Conservation (phyloP, 2,888 invertebrate genomes). For the Campoplex nolae region DNA sequence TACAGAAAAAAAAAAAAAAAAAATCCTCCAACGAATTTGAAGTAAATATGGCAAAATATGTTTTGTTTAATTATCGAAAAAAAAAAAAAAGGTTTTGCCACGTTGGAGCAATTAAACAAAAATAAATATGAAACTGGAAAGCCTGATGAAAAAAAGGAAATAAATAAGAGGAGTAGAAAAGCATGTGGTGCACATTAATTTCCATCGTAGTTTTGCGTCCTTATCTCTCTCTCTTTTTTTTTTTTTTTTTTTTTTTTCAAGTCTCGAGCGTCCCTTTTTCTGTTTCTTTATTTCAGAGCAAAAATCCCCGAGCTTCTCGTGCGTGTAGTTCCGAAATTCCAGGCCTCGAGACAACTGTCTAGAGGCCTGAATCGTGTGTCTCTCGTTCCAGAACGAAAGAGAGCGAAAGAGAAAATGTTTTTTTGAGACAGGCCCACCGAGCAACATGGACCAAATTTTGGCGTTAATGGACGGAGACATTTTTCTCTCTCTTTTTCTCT, state of each 20-base stretch:
- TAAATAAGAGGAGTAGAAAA: constrained; percentile 33
- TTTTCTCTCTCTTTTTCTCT: constrained; percentile 7
- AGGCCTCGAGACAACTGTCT: constrained; percentile 63
- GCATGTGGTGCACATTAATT: constrained; percentile 30
- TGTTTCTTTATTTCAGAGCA: constrained; percentile 15
- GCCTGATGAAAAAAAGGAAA: background rate
- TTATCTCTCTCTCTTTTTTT: constrained; percentile 22
- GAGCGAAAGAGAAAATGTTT: constrained; percentile 23
- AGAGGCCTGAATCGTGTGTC: constrained; percentile 64
- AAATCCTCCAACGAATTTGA: background rate
- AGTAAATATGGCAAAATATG: background rate
- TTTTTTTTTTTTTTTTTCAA: constrained; percentile 3
- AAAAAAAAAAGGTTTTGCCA: background rate
- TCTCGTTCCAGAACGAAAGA: constrained; percentile 44
- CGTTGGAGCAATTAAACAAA: background rate
- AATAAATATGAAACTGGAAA: constrained; percentile 9
- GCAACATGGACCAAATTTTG: constrained; percentile 69
- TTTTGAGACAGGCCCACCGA: constrained; percentile 68
- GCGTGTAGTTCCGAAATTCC: constrained; percentile 59
- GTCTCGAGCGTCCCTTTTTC: constrained; percentile 3
- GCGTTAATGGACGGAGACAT: constrained; percentile 67
- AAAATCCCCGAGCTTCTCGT: constrained; percentile 5
- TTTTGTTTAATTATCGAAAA: constrained; percentile 9
- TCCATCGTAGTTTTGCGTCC: constrained; percentile 21
- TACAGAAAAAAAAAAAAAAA: background rate